Evolutionary conservation across 2,888 invertebrate species (phyloP).

Genomic region (Acanthacorydalis orientalis): DNA sequence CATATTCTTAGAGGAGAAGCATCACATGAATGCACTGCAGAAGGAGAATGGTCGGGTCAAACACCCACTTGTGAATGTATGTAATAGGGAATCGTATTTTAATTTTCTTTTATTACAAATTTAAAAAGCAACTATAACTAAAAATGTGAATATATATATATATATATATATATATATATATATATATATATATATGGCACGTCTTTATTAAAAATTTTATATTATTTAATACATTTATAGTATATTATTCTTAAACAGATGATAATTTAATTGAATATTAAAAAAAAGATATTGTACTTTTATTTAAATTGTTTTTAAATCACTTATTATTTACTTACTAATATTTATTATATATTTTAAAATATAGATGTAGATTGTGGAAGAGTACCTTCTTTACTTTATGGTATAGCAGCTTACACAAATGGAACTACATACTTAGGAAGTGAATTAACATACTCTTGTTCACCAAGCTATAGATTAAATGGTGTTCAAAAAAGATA

Average conservation of each 20-base stretch:
- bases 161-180: too few species aligned
- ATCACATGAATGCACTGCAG: conserved; percentile 50
- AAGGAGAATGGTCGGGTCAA: conserved; percentile 71
- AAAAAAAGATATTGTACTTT: conserved; percentile 5
- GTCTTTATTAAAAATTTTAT: too few species aligned
- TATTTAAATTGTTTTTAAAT: conserved; percentile 5
- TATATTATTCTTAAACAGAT: too few species aligned
- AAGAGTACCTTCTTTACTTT: conserved; percentile 59
- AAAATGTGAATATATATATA: background rate
- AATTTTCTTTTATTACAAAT: too few species aligned
- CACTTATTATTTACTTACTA: background rate
- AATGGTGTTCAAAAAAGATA: conserved; percentile 54
- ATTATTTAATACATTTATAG: too few species aligned
- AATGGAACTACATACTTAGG: conserved; percentile 67
- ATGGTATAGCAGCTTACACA: conserved; percentile 58
- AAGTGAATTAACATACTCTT: conserved; percentile 64
- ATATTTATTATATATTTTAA: background rate
- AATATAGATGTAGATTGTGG: conserved; percentile 72
- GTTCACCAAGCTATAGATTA: conserved; percentile 62
- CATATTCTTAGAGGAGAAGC: conserved; percentile 59
- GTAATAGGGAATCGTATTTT: conserved; percentile 14
- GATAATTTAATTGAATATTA: too few species aligned
- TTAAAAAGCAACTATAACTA: too few species aligned
- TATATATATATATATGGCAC: too few species aligned
- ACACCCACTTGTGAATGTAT: conserved; percentile 75